Base-by-base conservation (phyloP, 2,797 vertebrate genomes). In the Microchirus variegatus region DNA sequence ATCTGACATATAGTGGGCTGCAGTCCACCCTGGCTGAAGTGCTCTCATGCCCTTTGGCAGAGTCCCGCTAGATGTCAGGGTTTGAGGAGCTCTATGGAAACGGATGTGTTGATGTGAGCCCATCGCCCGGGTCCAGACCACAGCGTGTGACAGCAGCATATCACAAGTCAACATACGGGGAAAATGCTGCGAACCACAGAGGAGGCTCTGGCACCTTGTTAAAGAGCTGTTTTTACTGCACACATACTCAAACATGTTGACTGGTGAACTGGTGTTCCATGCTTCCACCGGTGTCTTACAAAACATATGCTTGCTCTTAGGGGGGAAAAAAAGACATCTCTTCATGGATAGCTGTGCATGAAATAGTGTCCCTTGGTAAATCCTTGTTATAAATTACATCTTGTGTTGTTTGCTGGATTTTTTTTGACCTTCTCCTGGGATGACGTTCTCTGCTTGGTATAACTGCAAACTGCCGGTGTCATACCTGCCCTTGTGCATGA, bases 281-380 rank as follows among this genome's bases (percentile, higher is more conserved):
- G 70, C 70, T 43, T 77, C 67, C 58, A 66, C 63, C 49, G 47
- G 77, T 73, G 81, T 80, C 74, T 76, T 76, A 81, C 69, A 73
- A 72, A 87, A 83, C 87, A 87, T 83, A 89, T 83, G 86, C 62
- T 76, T 46, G 63, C 77, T 80, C 83, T 77, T 60, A 46, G 77
- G 71, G 61, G 64, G 57, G 65, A 76, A 58, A 82, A 67, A 66
- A 70, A 83, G 67, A 71, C 81, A 74, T 82, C 72, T 83, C 82
- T 88, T 89, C 81, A 84, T 74, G 85, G 82, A 85, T 79, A 85
- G 63, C 77, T 62, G 85, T 81, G 87, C 84, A 54, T 87, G 85
- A 88, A 89, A 90, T 84, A 77, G 67, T 68, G 79, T 88, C 84
- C 73, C 86, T 67, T 65, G 85, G 67, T 82, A 61, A 78, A 86